These are phyloP conservation scores for Aspidoscelis tigris DNA, from an alignment of 2,113 vertebrate species.

Conservation along the genomic window DNA sequence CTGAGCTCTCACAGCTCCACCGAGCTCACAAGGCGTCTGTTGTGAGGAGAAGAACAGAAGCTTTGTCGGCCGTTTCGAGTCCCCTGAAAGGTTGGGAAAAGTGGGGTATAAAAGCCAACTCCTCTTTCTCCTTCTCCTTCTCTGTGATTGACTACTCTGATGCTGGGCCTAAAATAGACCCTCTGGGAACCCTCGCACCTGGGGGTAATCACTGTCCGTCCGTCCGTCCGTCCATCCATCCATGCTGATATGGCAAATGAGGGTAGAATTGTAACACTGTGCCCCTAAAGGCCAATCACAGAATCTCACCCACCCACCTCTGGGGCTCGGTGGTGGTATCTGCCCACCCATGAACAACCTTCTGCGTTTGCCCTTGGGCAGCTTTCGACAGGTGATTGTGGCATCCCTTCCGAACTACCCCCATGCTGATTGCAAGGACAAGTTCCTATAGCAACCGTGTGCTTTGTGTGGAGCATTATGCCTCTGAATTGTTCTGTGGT, in stretches of 20 bases:
- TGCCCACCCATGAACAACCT: neutral
- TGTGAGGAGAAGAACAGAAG: too few species aligned
- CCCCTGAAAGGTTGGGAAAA: too few species aligned
- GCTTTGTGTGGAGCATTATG: constrained; percentile 14
- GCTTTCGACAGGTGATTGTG: neutral
- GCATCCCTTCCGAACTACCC: neutral
- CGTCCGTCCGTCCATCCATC: neutral
- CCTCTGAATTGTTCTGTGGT: constrained; percentile 6
- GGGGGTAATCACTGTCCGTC: neutral
- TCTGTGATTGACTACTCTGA: too few species aligned
- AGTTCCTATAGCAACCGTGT: constrained; percentile 29
- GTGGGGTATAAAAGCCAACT: too few species aligned
- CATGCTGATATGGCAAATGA: neutral
- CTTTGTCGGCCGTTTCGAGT: too few species aligned
- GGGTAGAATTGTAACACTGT: neutral
- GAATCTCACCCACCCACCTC: too few species aligned
- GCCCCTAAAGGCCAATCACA: too few species aligned
- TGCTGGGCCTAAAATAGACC: neutral
- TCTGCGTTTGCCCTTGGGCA: neutral
- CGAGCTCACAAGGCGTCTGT: too few species aligned
- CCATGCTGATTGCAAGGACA: fast-evolving
- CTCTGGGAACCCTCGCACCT: neutral
- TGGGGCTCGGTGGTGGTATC: neutral
- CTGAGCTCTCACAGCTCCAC: too few species aligned
- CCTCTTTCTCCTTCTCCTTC: too few species aligned